phyloP scores from a whole-genome alignment of 2,797 vertebrate genomes.

The Chelidonichthys spinosus region DNA sequence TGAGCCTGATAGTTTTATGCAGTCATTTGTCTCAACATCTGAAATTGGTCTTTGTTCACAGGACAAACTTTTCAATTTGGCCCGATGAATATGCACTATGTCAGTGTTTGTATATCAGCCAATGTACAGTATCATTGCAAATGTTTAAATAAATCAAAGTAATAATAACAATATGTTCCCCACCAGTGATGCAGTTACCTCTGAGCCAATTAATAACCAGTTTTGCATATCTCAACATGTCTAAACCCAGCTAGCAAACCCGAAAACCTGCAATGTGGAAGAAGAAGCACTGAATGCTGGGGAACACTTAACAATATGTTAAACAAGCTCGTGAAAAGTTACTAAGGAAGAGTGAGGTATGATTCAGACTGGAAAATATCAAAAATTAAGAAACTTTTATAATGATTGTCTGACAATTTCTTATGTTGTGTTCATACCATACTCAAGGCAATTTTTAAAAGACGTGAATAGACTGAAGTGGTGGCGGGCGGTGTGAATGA shows the following conservation, averaged over 20 bases:
- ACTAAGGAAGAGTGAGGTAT: not conserved
- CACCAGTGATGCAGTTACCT: not conserved
- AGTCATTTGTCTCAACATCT: slow-evolving; percentile 27
- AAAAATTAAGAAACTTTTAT: no score
- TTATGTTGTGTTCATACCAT: no score
- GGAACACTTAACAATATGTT: not conserved
- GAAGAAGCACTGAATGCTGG: not conserved
- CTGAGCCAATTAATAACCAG: not conserved
- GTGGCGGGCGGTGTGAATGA: no score
- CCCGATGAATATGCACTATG: not conserved
- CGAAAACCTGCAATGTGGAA: not conserved
- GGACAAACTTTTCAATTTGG: not conserved
- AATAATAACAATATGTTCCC: not conserved
- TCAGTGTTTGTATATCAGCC: not conserved
- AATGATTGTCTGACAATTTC: no score
- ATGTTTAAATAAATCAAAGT: not conserved
- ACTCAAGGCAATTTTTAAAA: no score
- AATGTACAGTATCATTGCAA: not conserved
- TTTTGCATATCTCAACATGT: not conserved
- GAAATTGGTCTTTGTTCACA: slow-evolving; percentile 31
- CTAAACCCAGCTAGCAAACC: not conserved
- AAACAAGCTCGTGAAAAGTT: not conserved
- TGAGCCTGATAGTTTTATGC: slow-evolving; percentile 10
- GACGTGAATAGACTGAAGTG: no score
- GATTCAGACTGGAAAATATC: not conserved